Evolutionary conservation across 1,140 invertebrate genomes (phyloP), one percentile per base, ranked within the genome.

Genomic region (Cyclargus thomasi): DNA sequence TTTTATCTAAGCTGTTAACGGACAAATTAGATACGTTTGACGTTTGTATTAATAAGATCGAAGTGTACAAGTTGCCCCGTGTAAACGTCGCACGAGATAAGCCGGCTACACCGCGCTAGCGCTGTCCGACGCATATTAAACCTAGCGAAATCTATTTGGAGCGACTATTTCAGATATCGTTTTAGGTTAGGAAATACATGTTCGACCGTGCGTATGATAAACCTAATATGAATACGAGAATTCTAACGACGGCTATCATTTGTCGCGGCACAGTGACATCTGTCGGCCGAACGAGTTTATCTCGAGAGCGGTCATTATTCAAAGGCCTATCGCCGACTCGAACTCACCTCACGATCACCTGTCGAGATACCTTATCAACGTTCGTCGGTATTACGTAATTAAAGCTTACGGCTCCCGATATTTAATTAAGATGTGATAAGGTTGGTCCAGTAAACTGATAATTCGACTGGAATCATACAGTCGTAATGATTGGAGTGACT

Each of bases 161-260:
- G 14, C 39, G 39, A 47, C 39, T 8, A 47, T 14, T 47, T 47
- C 39, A 47, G 39, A 8, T 47, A 14, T 47, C 39, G 14, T 14
- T 14, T 16, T 47, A 47, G 39, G 39, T 47, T 47, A 47, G 39
- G 39, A 47, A 47, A 29, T 29, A 47, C 39, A 47, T 47, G 39
- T 47, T 47, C 14, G 39, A 47, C 39, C 39, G 39, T 14, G 39
- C 39, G 39, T 47, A 47, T 47, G 39, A 47, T 47, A 47, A 47
- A 47, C 39, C 39, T 47, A 47, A 47, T 47, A 47, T 47, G 39
- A 47, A 47, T 47, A 47, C 39, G 39, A 47, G 39, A 47, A 47
- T 47, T 47, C 39, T 47, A 47, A 47, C 39, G 39, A 47, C 39
- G 10, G 39, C 39, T 47, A 47, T 47, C 39, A 47, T 47, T 47